A percentile compares a stretch with the other conserved stretches of the same genome.
Conservation (phyloP, 2,888 invertebrate genomes). For the Caenorhabditis sp. region DNA sequence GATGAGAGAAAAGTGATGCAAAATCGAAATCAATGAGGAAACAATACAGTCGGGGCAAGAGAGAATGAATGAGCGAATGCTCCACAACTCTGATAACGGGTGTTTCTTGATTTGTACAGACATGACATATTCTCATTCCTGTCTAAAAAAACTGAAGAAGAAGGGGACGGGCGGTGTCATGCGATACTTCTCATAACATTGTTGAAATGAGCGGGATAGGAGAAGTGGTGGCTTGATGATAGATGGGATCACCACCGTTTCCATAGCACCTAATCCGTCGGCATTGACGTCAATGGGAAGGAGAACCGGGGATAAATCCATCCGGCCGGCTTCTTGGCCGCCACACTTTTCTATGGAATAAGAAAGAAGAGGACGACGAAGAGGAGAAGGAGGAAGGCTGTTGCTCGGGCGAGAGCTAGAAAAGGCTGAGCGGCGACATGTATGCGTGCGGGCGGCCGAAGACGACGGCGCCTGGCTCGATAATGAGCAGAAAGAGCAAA, state of each 20-base stretch:
- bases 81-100: conserved; percentile 33
- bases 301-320: conserved; percentile 19
- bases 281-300: conserved; percentile 44
- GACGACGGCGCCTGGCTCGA: conserved; percentile 35
- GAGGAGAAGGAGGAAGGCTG: conserved; percentile 15
- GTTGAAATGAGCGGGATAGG: conserved; percentile 33
- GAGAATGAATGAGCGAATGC: conserved; percentile 15
- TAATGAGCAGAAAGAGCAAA: conserved; percentile 46
- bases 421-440: no score
- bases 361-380: conserved; percentile 21
- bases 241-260: conserved; percentile 28
- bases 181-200: conserved; percentile 24
- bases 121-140: conserved; percentile 30
- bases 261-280: conserved; percentile 51
- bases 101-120: conserved; percentile 16
- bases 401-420: conserved; percentile 19
- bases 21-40: conserved; percentile 15
- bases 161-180: conserved; percentile 19
- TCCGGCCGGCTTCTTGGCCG: conserved; percentile 9
- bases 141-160: conserved; percentile 8
- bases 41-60: conserved; percentile 7
- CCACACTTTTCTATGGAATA: conserved; percentile 41
- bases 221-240: background rate
- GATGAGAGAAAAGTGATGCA: no score
- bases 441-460: background rate